These are phyloP conservation scores for Euphydryas editha DNA, from an alignment of 2,888 invertebrate genomes.

Conservation along the genomic window DNA sequence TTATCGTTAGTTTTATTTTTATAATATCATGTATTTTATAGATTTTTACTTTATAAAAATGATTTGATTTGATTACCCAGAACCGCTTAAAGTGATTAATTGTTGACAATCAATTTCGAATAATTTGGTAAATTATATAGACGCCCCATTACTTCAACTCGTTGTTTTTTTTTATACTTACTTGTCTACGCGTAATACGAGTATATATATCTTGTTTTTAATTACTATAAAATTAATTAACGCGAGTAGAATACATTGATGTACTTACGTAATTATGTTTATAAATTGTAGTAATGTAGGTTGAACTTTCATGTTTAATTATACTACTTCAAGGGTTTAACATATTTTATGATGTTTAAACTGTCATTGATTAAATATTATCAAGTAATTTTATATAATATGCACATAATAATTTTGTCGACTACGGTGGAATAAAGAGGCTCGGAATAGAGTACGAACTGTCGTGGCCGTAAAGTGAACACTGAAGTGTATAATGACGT, in stretches of 20 bases:
- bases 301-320: too few species aligned
- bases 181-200: too few species aligned
- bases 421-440: slow-evolving; percentile 7
- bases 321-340: not conserved
- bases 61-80: slow-evolving; percentile 28
- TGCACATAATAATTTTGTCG: slow-evolving; percentile 12
- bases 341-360: not conserved
- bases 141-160: slow-evolving; percentile 9
- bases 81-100: slow-evolving; percentile 21
- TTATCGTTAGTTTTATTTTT: too few species aligned
- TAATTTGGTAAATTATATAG: slow-evolving; percentile 20
- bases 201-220: too few species aligned
- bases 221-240: not conserved
- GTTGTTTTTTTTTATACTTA: not conserved
- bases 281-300: too few species aligned
- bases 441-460: slow-evolving; percentile 23
- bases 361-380: not conserved
- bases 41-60: slow-evolving; percentile 25
- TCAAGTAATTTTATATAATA: slow-evolving; percentile 1
- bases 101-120: slow-evolving; percentile 31
- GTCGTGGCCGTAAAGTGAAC: slow-evolving; percentile 17
- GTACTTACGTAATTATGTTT: too few species aligned
- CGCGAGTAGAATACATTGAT: too few species aligned
- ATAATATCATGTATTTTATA: too few species aligned
- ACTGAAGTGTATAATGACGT: slow-evolving; percentile 32